Conservation (phyloP, 2,888 invertebrate species). For the Neria commutata region DNA sequence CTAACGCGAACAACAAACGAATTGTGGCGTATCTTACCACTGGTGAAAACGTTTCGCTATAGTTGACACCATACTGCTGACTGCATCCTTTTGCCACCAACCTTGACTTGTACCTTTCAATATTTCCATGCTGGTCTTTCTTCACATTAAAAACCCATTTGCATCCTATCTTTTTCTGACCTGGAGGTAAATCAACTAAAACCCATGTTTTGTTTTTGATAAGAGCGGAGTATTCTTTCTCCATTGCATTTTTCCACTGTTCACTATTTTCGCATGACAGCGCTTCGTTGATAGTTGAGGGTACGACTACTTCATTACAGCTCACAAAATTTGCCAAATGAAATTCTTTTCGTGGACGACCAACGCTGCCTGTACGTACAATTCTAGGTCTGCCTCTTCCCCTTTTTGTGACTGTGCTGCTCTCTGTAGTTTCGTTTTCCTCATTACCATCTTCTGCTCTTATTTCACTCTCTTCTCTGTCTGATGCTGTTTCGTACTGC, state of each 20-base stretch:
- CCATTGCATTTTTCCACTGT: constrained; percentile 14
- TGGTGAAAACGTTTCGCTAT: neutral
- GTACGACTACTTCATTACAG: neutral
- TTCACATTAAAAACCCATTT: constrained; percentile 34
- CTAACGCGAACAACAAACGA: neutral
- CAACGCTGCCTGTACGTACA: constrained; percentile 1
- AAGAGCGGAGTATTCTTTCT: neutral
- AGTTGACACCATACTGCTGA: neutral
- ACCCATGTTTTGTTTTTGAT: constrained; percentile 2
- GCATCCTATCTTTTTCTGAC: constrained; percentile 21
- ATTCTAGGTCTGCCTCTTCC: constrained; percentile 8
- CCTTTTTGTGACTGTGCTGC: neutral
- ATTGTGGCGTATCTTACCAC: neutral
- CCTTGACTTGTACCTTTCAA: constrained; percentile 27
- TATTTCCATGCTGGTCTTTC: constrained; percentile 20
- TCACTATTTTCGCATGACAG: neutral
- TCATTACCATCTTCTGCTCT: too few relatives aligned
- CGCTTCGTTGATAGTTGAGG: constrained; percentile 6
- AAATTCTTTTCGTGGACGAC: constrained; percentile 2
- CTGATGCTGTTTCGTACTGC: too few relatives aligned
- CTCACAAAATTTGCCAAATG: neutral
- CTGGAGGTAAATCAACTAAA: constrained; percentile 17
- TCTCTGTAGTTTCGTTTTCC: too few relatives aligned
- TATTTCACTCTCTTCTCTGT: too few relatives aligned
- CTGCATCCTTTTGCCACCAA: constrained; percentile 3